These are phyloP conservation scores for Nephrocerus scutellatus DNA, from an alignment of 2,888 invertebrate species.

Conservation along the genomic window DNA sequence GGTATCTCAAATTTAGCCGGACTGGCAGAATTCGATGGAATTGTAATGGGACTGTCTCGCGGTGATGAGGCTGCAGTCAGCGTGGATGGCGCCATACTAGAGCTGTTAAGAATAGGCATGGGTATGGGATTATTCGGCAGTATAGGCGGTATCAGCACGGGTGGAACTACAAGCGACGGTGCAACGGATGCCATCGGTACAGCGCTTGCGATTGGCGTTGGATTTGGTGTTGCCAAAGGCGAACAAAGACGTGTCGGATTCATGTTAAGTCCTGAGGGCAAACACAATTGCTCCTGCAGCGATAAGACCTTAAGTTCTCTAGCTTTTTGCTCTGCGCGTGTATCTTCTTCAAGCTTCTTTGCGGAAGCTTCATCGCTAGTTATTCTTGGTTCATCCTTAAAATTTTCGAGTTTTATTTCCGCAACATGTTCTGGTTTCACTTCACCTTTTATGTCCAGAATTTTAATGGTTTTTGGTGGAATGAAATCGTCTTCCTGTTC, in stretches of 20 bases:
- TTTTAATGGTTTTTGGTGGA: slow-evolving; percentile 43
- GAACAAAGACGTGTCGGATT: slow-evolving; percentile 46
- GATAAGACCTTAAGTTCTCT: slow-evolving; percentile 42
- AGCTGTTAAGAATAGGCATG: too few relatives aligned
- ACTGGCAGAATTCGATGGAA: slow-evolving; percentile 46
- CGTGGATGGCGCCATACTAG: too few relatives aligned
- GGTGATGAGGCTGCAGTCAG: slow-evolving; percentile 36
- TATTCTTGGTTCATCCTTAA: slow-evolving; percentile 31
- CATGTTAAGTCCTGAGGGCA: slow-evolving; percentile 47
- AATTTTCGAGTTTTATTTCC: slow-evolving; percentile 23
- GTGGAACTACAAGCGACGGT: slow-evolving; percentile 15
- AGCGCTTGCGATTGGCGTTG: slow-evolving; percentile 28
- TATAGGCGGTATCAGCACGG: slow-evolving; percentile 21
- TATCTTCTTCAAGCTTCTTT: slow-evolving; percentile 33
- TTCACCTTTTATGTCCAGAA: slow-evolving; percentile 35
- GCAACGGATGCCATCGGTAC: slow-evolving; percentile 22
- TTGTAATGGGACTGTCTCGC: slow-evolving; percentile 46
- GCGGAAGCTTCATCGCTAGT: slow-evolving; percentile 30
- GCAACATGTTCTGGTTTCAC: slow-evolving; percentile 23
- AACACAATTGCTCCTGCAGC: slow-evolving; percentile 43
- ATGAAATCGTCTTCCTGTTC: slow-evolving; percentile 66
- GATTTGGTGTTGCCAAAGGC: slow-evolving; percentile 40
- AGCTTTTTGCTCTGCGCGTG: slow-evolving; percentile 33
- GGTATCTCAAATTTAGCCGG: slow-evolving; percentile 53
- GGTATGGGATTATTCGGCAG: too few relatives aligned